These are phyloP conservation scores for Tyto alba DNA, from an alignment of 2,113 vertebrate species.

Conservation along the genomic window DNA sequence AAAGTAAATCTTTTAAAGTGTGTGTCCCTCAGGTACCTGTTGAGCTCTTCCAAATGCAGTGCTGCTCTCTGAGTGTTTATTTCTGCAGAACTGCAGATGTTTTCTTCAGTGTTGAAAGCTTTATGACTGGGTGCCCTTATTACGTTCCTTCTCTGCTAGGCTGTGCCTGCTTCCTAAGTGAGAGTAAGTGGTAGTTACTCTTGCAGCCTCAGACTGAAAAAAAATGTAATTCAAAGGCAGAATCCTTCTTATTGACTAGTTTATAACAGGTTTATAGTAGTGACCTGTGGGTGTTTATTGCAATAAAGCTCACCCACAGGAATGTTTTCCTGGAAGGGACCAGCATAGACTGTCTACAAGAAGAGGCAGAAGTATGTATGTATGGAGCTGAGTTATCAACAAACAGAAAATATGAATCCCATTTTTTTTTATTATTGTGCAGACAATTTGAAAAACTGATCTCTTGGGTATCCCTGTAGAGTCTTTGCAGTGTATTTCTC, in stretches of 20 bases:
- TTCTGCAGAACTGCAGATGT: not conserved
- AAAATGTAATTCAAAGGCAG: not conserved
- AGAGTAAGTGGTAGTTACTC: not conserved
- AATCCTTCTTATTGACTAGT: not conserved
- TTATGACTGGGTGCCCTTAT: not conserved
- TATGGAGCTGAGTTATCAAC: not conserved
- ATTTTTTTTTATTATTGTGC: not conserved
- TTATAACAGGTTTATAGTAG: not conserved
- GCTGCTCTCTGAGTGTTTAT: not conserved
- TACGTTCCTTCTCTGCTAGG: not conserved
- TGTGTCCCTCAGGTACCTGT: not conserved
- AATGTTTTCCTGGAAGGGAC: not conserved
- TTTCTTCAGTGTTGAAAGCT: not conserved
- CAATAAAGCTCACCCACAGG: not conserved
- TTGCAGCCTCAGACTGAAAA: not conserved
- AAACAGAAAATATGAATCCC: not conserved
- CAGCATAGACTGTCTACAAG: not conserved
- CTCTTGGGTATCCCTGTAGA: not conserved
- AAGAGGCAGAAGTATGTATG: not conserved
- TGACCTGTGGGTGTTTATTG: not conserved
- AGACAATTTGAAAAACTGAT: not conserved
- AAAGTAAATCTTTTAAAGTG: not conserved
- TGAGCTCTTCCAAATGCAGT: not conserved
- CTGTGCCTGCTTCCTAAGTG: not conserved
- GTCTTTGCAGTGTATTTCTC: not conserved